phyloP scores from a whole-genome alignment of 2,888 invertebrate species.

The Acanthosepion esculentum region DNA sequence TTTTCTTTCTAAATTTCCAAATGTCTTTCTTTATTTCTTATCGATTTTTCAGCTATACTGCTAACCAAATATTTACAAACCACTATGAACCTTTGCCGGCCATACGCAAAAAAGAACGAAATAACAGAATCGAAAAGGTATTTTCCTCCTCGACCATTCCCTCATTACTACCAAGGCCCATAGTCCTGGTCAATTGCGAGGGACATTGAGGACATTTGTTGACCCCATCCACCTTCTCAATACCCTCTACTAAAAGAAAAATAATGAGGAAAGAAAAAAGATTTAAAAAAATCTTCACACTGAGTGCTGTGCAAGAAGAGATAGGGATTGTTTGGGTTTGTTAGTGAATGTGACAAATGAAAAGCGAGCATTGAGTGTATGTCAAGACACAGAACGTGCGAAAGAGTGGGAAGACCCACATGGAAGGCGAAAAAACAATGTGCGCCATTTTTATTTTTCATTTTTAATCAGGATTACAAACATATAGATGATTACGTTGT shows the following conservation, averaged over 20 bases:
- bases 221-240: background rate
- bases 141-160: slow-evolving; percentile 21
- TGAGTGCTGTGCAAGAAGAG: background rate
- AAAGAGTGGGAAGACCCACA: slow-evolving; percentile 12
- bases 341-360: background rate
- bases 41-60: background rate
- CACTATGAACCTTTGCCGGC: slow-evolving; percentile 7
- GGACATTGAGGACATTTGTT: background rate
- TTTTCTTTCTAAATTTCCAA: background rate
- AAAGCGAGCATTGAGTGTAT: background rate
- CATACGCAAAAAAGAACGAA: background rate
- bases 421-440: background rate
- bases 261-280: no score
- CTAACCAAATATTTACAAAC: background rate
- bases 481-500: background rate
- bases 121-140: background rate
- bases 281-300: background rate
- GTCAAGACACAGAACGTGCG: background rate
- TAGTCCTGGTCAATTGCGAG: background rate
- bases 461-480: slow-evolving; percentile 22
- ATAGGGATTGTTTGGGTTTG: background rate
- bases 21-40: background rate
- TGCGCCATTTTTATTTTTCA: background rate
- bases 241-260: background rate
- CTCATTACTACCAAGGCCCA: background rate